These are phyloP conservation scores for Galerucella pusilla DNA, from an alignment of 2,888 invertebrate genomes.

Conservation along the genomic window DNA sequence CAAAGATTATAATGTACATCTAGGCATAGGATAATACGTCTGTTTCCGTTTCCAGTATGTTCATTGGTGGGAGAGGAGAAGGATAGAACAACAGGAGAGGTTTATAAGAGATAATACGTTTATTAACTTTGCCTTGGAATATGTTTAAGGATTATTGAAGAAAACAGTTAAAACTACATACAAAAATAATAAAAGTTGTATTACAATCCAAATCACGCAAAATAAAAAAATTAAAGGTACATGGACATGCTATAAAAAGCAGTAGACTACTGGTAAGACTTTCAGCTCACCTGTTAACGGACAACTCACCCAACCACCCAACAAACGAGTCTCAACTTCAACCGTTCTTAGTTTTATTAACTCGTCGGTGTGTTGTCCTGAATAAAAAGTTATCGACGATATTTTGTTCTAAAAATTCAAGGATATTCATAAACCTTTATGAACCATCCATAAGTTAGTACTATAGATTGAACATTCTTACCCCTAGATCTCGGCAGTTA, in stretches of 20 bases:
- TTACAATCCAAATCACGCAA: neutral
- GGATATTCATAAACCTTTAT: constrained; percentile 17
- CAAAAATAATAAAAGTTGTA: no score
- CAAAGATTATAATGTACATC: no score
- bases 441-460: constrained; percentile 3
- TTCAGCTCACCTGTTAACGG: constrained; percentile 74
- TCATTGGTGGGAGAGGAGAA: no score
- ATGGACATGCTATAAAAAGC: neutral
- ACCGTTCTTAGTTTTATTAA: constrained; percentile 81
- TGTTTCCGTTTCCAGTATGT: no score
- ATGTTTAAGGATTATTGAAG: no score
- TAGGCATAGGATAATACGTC: no score
- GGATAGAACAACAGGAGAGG: no score
- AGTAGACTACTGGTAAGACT: neutral
- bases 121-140: no score
- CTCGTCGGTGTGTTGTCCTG: constrained; percentile 85
- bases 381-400: constrained; percentile 84
- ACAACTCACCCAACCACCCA: constrained; percentile 93
- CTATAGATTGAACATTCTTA: constrained; percentile 63
- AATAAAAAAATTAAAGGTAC: neutral
- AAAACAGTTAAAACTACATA: no score
- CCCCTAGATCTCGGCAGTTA: constrained; percentile 91
- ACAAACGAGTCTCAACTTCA: constrained; percentile 83
- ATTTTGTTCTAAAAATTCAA: constrained; percentile 83
- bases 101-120: no score